Conservation (phyloP, 1,140 invertebrate species). For the Arctopsyche grandis region DNA sequence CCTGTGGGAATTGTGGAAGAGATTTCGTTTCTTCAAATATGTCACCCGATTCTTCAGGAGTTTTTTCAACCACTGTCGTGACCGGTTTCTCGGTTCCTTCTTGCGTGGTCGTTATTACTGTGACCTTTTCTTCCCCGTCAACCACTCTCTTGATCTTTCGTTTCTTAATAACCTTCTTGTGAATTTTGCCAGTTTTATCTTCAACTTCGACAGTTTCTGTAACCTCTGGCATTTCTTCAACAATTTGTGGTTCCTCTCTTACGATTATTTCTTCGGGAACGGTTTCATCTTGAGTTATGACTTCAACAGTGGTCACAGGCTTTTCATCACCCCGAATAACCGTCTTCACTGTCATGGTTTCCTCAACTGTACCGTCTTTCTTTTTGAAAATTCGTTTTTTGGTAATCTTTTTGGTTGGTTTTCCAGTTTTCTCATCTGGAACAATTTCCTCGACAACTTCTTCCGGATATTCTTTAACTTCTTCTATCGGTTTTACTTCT, state of each 20-base stretch:
- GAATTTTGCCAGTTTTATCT: constrained; percentile 50
- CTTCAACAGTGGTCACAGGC: constrained; percentile 57
- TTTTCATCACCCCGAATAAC: constrained; percentile 58
- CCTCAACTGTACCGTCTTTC: constrained; percentile 1
- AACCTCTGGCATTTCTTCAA: constrained; percentile 44
- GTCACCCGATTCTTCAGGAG: constrained; percentile 40
- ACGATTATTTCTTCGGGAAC: constrained; percentile 36
- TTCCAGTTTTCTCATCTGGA: constrained; percentile 42
- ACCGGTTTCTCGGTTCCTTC: constrained; percentile 48
- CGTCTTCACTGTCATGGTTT: constrained; percentile 57
- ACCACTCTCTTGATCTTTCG: constrained; percentile 49
- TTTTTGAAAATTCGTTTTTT: constrained; percentile 51
- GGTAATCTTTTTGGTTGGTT: constrained; percentile 50
- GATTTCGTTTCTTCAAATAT: constrained; percentile 35
- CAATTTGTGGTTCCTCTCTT: constrained; percentile 49
- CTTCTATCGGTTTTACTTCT: background rate
- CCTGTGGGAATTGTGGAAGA: constrained; percentile 44
- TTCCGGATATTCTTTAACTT: constrained; percentile 58
- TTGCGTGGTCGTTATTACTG: constrained; percentile 61
- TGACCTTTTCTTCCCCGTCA: constrained; percentile 56
- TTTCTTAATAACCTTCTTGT: constrained; percentile 55
- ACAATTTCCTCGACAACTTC: constrained; percentile 56
- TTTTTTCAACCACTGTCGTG: constrained; percentile 47
- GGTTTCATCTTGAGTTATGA: constrained; percentile 40
- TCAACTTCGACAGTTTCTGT: constrained; percentile 22